These are phyloP conservation scores for Oasisia sp. DNA, from an alignment of 2,888 invertebrate species.

Conservation along the genomic window DNA sequence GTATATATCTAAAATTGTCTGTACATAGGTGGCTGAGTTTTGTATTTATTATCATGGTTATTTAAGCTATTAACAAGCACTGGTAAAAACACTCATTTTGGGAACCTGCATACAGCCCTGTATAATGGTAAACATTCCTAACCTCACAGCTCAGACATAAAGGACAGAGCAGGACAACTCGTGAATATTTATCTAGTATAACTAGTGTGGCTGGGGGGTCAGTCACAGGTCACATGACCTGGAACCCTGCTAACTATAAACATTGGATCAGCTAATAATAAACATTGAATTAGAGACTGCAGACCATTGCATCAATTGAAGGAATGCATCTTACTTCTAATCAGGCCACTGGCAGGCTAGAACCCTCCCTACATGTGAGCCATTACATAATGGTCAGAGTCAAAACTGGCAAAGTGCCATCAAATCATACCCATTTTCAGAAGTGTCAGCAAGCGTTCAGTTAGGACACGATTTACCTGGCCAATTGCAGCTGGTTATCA, in stretches of 20 bases:
- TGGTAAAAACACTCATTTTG: not conserved
- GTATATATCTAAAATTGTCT: too few species aligned
- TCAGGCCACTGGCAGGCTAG: not conserved
- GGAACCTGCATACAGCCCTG: too few species aligned
- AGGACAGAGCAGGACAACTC: not conserved
- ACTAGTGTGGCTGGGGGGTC: not conserved
- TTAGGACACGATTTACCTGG: not conserved
- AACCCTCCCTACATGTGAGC: not conserved
- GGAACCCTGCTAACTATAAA: not conserved
- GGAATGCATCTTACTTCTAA: slow-evolving; percentile 3
- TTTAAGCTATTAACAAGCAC: not conserved
- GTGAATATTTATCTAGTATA: not conserved
- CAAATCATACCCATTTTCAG: slow-evolving; percentile 10
- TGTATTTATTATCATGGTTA: not conserved
- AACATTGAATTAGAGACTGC: slow-evolving; percentile 12
- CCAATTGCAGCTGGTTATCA: not conserved
- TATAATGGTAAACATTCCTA: not conserved
- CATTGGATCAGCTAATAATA: slow-evolving; percentile 10
- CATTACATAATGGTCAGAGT: not conserved
- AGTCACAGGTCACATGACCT: not conserved
- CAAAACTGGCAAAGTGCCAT: not conserved
- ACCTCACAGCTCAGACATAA: not conserved
- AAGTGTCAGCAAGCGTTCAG: not conserved
- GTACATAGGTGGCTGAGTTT: too few species aligned
- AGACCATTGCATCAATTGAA: not conserved